Evolutionary conservation across 2,113 vertebrate species (phyloP).

Genomic region (Gasterosteus nipponicus): DNA sequence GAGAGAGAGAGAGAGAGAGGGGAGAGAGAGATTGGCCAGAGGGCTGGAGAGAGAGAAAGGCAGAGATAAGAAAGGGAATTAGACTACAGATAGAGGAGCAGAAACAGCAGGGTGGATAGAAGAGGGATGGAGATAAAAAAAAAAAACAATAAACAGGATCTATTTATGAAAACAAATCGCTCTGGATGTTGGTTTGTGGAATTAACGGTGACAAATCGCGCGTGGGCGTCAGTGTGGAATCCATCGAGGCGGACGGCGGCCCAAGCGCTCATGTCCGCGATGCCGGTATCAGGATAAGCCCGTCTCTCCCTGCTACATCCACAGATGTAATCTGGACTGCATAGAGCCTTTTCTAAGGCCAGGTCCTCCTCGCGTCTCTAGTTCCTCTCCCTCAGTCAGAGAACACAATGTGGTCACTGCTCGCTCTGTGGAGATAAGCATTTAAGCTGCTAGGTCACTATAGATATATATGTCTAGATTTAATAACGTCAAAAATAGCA

Average conservation of each 20-base stretch:
- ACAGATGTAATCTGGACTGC: conserved; percentile 59
- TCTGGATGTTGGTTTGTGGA: conserved; percentile 57
- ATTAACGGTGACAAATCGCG: conserved; percentile 68
- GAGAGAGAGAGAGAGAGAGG: neutral
- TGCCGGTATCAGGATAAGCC: conserved; percentile 60
- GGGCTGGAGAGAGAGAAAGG: conserved; percentile 6
- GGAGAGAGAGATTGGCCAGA: neutral
- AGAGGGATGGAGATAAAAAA: conserved; percentile 53
- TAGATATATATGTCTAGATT: neutral
- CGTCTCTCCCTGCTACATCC: conserved; percentile 46
- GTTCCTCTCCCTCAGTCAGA: conserved; percentile 12
- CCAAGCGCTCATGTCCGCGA: conserved; percentile 39
- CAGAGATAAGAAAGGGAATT: conserved; percentile 49
- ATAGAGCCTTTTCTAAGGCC: conserved; percentile 35
- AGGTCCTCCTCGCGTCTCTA: conserved; percentile 25
- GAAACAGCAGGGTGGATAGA: conserved; percentile 40
- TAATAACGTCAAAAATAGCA: neutral
- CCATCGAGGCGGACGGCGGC: conserved; percentile 48
- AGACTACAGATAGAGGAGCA: conserved; percentile 46
- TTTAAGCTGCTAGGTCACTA: neutral
- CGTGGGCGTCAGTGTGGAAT: conserved; percentile 58
- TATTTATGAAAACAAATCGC: conserved; percentile 67
- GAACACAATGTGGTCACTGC: conserved; percentile 9
- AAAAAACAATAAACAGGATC: conserved; percentile 7
- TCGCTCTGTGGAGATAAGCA: neutral